Base-by-base conservation (phyloP, 2,113 vertebrate species). In the Pseudonaja textilis region DNA sequence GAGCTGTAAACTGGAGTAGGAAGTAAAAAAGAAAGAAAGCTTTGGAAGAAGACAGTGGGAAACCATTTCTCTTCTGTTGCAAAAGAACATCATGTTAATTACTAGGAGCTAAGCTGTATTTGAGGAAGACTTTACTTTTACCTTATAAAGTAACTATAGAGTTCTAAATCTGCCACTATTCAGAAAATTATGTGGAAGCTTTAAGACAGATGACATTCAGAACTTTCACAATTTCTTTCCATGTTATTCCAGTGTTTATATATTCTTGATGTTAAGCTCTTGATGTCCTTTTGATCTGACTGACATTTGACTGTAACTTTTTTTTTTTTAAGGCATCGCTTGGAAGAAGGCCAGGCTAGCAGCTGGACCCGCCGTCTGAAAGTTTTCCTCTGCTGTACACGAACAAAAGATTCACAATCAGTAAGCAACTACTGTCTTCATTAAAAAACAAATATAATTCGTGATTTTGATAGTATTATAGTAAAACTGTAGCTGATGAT, bases 301-400 rank as follows among this genome's bases (percentile, higher is more conserved):
- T 64, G 54, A 29, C n/a, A 22, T 57, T 87, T 54, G 39, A 34
- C 50, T 54, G 3, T 55, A 64, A 64, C 50, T 92, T 1, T 47
- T 89, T 29, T 89, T 29, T 50, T 47, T 85, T 85, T 85, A 85
- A 99, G 99, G 94, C 99, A 99, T 97, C 98, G 99, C 87, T 96
- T 99, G 92, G 99, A 99, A 94, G 99, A 99, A 92, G 99, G 99
- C 12, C 99, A 99, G 94, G 99, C 99, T 96, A 99, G 99, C 97
- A 99, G 99, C 97, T 99, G 99, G 99, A 99, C 98, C 0, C 98
- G 99, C 87, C 97, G 99, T 74, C 98, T 99, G 29, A 99, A 99
- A 74, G 99, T 99, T 94, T 99, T 99, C 94, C 99, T 99, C 90
- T 99, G 99, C 97, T 99, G 99, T 97, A 99, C 99, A 0, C 97